A percentile compares a stretch with the other conserved stretches of the same genome.
Conservation (phyloP, 2,797 vertebrate species). For the Hydrocynus forskahlii region DNA sequence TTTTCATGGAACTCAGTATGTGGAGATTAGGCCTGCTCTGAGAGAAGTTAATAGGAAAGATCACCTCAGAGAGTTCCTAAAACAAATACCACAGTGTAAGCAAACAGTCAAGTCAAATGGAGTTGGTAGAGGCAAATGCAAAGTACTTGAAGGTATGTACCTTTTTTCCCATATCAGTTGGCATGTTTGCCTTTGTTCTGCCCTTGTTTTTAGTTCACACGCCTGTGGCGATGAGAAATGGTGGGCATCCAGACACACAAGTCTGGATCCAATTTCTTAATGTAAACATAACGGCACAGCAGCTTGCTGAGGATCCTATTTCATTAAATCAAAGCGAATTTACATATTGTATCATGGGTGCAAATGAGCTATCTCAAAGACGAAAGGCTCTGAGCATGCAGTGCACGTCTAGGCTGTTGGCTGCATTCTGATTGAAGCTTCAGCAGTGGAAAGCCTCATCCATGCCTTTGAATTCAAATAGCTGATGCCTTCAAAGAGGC, state of each 20-base stretch:
- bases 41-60: slow-evolving; percentile 4
- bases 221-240: not conserved
- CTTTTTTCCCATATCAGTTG: not conserved
- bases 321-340: slow-evolving; percentile 65
- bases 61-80: not conserved
- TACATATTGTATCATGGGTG: slow-evolving; percentile 61
- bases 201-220: not conserved
- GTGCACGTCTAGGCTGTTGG: slow-evolving; percentile 52
- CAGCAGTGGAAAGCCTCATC: slow-evolving; percentile 30
- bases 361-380: slow-evolving; percentile 67
- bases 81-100: not conserved
- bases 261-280: slow-evolving; percentile 63
- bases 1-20: not conserved
- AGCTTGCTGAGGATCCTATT: slow-evolving; percentile 59
- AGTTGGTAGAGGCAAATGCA: slow-evolving; percentile 1
- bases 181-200: not conserved
- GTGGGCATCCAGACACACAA: not conserved
- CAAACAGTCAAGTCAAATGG: not conserved
- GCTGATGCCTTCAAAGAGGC: slow-evolving; percentile 62
- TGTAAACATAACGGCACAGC: slow-evolving; percentile 63
- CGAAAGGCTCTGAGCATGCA: slow-evolving; percentile 57
- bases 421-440: slow-evolving; percentile 64
- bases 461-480: slow-evolving; percentile 68
- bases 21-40: not conserved
- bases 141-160: not conserved